Conservation (phyloP, 2,888 invertebrate genomes). For the Megalurothrips usitatus region DNA sequence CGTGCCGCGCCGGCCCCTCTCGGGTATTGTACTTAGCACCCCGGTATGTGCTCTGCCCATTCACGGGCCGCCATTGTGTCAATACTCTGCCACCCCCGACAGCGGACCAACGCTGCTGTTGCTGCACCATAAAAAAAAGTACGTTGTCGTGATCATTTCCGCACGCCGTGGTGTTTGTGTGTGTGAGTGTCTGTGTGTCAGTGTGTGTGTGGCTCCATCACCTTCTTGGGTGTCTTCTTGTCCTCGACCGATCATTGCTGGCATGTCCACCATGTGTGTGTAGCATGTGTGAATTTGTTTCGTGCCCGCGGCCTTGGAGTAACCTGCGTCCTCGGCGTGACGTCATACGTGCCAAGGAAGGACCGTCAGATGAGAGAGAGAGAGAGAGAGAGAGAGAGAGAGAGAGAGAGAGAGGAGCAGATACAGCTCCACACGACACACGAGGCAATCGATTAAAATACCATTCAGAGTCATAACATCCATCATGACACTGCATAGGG, state of each 20-base stretch:
- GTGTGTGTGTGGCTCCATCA: background rate
- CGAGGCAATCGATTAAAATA: background rate
- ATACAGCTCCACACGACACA: background rate
- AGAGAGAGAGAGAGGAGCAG: background rate
- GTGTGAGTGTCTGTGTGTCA: background rate
- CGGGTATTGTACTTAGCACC: slow-evolving; percentile 6
- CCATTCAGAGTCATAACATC: background rate
- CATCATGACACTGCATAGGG: background rate
- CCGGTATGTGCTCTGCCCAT: background rate
- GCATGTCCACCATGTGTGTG: no score
- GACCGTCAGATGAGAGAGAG: background rate
- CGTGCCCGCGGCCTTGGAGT: no score
- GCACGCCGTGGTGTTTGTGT: no score
- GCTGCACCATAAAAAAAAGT: no score
- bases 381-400: background rate
- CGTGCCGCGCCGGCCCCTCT: background rate
- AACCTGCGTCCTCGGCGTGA: no score
- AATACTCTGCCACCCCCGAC: background rate
- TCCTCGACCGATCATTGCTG: no score
- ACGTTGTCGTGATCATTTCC: no score
- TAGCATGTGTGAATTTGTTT: no score
- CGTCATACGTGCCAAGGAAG: no score
- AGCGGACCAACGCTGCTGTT: no score
- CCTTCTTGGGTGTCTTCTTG: no score
- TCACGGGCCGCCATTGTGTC: background rate